A percentile compares a stretch with the other conserved stretches of the same genome.
Evolutionary conservation across 2,113 vertebrate species (phyloP).

Genomic region (Ctenomys sociabilis): DNA sequence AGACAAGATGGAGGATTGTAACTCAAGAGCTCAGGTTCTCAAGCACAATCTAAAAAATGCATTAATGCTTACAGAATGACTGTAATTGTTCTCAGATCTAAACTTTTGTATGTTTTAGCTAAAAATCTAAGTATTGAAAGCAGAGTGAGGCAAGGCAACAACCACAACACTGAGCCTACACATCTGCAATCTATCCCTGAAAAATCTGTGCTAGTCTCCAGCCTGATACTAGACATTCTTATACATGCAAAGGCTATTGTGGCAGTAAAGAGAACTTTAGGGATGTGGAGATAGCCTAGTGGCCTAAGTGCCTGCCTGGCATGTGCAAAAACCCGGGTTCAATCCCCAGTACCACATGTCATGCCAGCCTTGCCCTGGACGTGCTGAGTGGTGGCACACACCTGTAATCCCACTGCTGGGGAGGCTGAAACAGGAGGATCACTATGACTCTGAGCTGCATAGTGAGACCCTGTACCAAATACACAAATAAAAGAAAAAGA

Average conservation of each 20-base stretch:
- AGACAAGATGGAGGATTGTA: not conserved
- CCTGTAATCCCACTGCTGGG: no score
- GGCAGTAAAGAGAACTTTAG: not conserved
- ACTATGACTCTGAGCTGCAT: no score
- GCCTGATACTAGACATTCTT: not conserved
- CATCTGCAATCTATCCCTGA: not conserved
- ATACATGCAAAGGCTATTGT: not conserved
- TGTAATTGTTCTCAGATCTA: constrained; percentile 1
- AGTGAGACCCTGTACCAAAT: no score
- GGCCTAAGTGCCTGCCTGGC: no score
- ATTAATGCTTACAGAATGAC: constrained; percentile 13
- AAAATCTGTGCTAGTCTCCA: not conserved
- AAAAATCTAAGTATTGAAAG: not conserved
- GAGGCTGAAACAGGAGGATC: no score
- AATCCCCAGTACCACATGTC: no score
- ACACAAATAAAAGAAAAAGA: not conserved
- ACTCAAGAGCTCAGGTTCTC: not conserved
- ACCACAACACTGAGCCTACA: not conserved
- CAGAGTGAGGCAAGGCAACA: not conserved
- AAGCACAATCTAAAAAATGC: constrained; percentile 2
- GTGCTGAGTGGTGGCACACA: no score
- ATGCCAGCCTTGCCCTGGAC: no score
- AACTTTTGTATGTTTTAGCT: constrained; percentile 2
- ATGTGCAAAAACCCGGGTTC: no score
- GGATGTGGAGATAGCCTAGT: no score